Base-by-base conservation (phyloP, 1,140 invertebrate genomes). In the Steinernema khuongi region DNA sequence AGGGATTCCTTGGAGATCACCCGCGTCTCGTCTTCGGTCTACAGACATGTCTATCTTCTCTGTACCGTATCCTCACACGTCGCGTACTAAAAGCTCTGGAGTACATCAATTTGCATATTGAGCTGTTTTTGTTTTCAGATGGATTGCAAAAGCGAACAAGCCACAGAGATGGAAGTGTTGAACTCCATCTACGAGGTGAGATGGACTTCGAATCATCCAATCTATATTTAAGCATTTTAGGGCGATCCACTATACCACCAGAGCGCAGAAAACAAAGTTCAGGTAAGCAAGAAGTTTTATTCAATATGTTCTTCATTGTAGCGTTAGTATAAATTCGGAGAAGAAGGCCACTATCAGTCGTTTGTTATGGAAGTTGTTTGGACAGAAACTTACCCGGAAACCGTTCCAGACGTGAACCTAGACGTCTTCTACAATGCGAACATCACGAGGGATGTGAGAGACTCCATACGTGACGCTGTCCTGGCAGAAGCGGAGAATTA, bases 391-490 rank as follows among this genome's bases (percentile, higher is more conserved):
- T 97, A 97, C 87, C 94, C 94, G 29, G 89, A 91, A 50, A 90
- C 91, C 77, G 89, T 90, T 79, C 94, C 94, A 32, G 87, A 83
- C 7, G 89, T 96, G 44, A 94, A 92, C 86, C 88, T 97, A 88
- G 91, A 95, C 82, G 90, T 92, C 31, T 97, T 96, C 87, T 96
- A 94, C 83, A 97, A 97, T 87, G 92, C 92, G 83, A 91, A 93
- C 86, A 86, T 94, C 18, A 29, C 22, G 28, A 26, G 43, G n/a
- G 60, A 32, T 50, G 74, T 22, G 31, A 71, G 70, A 32, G 75
- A 76, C n/a, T 11, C 28, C 29, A 77, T 76, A 1, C 19, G 31
- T 17, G 31, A 67, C n/a, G 29, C 28, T 28, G 44, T 76, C 1
- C 36, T 68, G 19, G 75, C 74, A 26, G 72, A 76, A 76, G 75